Percentiles rank a stretch among this genome's conserved stretches.
These are phyloP conservation scores for Alexandromys fortis DNA, from an alignment of 2,113 vertebrate genomes.

Conservation along the genomic window DNA sequence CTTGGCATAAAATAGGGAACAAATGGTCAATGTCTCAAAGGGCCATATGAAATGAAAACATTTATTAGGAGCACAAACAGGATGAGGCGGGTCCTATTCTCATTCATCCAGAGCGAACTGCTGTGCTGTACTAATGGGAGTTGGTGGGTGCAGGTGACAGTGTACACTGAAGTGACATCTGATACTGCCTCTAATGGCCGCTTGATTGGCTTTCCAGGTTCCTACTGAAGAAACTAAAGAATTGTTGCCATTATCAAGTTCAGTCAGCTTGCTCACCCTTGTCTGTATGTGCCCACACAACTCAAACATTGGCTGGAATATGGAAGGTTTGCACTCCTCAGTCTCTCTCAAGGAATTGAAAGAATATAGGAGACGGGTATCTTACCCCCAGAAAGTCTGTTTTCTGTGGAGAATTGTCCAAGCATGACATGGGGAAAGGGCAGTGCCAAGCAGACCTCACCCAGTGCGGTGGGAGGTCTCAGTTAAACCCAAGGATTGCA, in stretches of 20 bases:
- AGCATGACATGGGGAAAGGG: neutral
- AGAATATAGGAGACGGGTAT: slow-evolving; percentile 17
- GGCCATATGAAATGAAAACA: slow-evolving; percentile 38
- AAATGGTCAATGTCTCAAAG: slow-evolving; percentile 47
- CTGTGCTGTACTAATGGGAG: neutral
- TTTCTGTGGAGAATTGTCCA: slow-evolving; percentile 29
- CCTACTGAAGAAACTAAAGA: slow-evolving; percentile 35
- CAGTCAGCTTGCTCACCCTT: neutral
- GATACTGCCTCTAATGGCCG: neutral
- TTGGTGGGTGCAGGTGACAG: neutral
- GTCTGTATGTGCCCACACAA: neutral
- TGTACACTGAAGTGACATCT: neutral
- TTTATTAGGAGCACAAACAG: neutral
- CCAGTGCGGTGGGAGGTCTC: neutral
- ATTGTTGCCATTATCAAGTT: neutral
- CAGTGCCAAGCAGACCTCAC: slow-evolving; percentile 25
- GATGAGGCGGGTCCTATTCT: neutral
- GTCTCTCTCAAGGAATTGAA: slow-evolving; percentile 16
- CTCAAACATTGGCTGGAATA: slow-evolving; percentile 26
- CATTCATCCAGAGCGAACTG: neutral
- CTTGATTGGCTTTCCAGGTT: slow-evolving; percentile 46
- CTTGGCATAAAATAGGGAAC: slow-evolving; percentile 50
- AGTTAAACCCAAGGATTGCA: neutral
- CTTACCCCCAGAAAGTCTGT: neutral
- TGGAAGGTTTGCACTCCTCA: neutral